Base-by-base conservation (phyloP, 2,113 vertebrate species). In the Brevimyrus niger region DNA sequence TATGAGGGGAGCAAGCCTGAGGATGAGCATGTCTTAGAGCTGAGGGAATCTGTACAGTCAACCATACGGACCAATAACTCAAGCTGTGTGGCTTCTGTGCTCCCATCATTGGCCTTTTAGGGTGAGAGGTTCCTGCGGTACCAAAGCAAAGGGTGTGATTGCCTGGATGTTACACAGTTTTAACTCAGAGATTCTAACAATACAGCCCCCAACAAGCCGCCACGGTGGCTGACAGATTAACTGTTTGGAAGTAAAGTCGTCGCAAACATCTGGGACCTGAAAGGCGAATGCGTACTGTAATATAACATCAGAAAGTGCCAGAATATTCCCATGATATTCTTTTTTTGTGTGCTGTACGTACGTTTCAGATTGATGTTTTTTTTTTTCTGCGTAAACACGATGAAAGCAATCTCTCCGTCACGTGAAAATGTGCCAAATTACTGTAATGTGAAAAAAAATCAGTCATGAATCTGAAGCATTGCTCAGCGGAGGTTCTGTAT, bases 1-100 rank as follows among this genome's bases (percentile, higher is more conserved):
- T 38, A 27, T 80, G 35, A 80, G 35, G 73, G 35, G 6, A 38
- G 73, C 19, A 35, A 80, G 73, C 35, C 38, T 80, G 73, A 15
- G 10, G 88, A 91, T 89, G 80, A 87, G 90, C 91, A 76, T 48
- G 87, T 65, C 73, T 76, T 73, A 88, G 65, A 53, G 83, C 3
- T 88, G 55, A 44, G 35, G 73, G 35, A 17, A 80, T 42, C 6
- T 5, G 73, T 42, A 80, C 35, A 42, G 35, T 80, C 73, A 80
- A 4, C 73, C 5, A 3, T 76, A n/a, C 4, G 3, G n/a, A 27
- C 61, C 61, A 65, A 31, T 69, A 69, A 31, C 61, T 80, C 15
- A 1, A 42, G 73, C 35, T 42, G 42, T 80, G 35, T 19, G 73
- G 13, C 35, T 80, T 17, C 73, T 80, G 73, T 42, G 15, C 5